Percentiles rank a stretch among this genome's conserved stretches.
Conservation (phyloP, 1,140 invertebrate species). For the Drosophila funebris region DNA sequence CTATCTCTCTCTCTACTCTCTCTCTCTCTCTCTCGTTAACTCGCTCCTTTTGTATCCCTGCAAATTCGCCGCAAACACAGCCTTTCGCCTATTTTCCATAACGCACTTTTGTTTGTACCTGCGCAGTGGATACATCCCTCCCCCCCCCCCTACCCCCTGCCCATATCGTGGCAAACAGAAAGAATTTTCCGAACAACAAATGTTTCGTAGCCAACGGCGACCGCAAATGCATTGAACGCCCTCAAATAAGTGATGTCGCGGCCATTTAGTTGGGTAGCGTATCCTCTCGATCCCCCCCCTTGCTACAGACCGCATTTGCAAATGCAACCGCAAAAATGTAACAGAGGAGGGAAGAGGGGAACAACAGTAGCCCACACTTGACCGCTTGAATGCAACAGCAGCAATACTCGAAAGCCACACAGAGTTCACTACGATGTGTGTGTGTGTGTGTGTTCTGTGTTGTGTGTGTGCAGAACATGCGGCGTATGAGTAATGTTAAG, state of each 20-base stretch:
- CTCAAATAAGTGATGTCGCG: constrained; percentile 21
- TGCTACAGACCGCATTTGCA: constrained; percentile 23
- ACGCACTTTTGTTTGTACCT: constrained; percentile 71
- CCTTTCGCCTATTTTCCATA: constrained; percentile 1
- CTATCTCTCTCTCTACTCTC: background rate
- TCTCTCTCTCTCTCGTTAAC: background rate
- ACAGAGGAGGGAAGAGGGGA: background rate
- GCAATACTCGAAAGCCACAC: background rate
- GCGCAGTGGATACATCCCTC: constrained; percentile 44
- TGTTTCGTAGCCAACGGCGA: constrained; percentile 8
- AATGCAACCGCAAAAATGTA: background rate
- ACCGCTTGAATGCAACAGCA: constrained; percentile 42
- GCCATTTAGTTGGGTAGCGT: constrained; percentile 41
- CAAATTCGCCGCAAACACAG: background rate
- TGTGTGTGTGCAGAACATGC: constrained; percentile 19
- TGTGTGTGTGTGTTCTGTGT: background rate
- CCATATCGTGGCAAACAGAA: no score
- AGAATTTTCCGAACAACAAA: background rate
- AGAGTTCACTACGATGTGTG: background rate
- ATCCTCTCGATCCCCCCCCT: background rate
- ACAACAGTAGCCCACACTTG: constrained; percentile 69
- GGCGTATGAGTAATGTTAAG: constrained; percentile 59
- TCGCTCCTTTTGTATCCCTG: constrained; percentile 14
- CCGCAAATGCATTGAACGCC: constrained; percentile 25
- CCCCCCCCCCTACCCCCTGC: background rate